Evolutionary conservation across 2,113 vertebrate species (phyloP), one percentile per base, ranked within the genome.

Genomic region (Argyrosomus japonicus): DNA sequence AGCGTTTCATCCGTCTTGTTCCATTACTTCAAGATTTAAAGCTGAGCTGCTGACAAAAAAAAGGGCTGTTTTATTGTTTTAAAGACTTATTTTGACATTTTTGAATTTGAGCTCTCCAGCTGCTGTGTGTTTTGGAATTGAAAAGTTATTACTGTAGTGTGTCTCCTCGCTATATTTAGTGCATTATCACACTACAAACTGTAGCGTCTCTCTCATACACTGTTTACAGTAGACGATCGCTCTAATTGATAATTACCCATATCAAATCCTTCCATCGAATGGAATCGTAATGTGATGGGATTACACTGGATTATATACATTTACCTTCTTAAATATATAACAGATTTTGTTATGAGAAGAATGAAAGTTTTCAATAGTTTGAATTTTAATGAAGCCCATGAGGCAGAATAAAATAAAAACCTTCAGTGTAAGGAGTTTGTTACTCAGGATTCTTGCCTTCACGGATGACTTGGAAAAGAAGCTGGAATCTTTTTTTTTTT

Each of bases 381-480:
- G 14, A 25, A 63, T 71, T 57, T 45, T 1, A 4, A 21, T 57
- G 12, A 63, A 56, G 60, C 23, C 10, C 0, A 0, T 76, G 6
- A 60, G 32, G 47, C 43, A 45, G 51, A 70, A 69, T 54, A 43
- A 43, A 73, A 18, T 21, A 58, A 47, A 56, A 45, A 13, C 48
- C 58, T 67, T 57, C 15, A 27, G 45, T 21, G 48, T 56, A 48
- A 68, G 40, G 53, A 81, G 78, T 29, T 36, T 36, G 32, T 36
- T 36, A 36, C 6, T 76, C 47, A 23, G 51, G 60, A 57, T 63
- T 77, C 51, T 23, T 54, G 17, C 32, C 27, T 54, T 65, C 25
- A 21, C 40, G 12, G 50, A 78, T 18, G 25, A 71, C 73, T 57
- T 77, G 67, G 27, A 75, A 60, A 60, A 82, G 43, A 68, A 2